These are phyloP conservation scores for Sesia bembeciformis DNA, from an alignment of 2,888 invertebrate species.

Conservation along the genomic window DNA sequence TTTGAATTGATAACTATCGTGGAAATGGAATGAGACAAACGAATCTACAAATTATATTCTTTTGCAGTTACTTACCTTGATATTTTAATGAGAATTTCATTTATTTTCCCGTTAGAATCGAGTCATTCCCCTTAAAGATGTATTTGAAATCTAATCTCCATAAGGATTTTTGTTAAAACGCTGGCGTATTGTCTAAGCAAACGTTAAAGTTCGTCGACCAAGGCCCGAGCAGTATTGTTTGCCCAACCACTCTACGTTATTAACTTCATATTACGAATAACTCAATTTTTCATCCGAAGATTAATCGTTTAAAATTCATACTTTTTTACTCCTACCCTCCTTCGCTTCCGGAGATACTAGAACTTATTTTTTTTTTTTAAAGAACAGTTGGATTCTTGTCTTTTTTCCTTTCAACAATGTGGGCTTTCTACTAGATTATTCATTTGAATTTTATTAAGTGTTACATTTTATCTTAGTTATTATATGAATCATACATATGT, in stretches of 20 bases:
- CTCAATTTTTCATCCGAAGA: constrained; percentile 52
- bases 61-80: too few relatives aligned
- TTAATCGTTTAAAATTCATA: constrained; percentile 68
- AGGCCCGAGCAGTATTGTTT: constrained; percentile 11
- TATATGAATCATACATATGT: not conserved
- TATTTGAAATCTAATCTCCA: not conserved
- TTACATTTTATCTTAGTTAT: not conserved
- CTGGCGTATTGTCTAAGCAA: constrained; percentile 27
- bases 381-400: not conserved
- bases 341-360: not conserved
- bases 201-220: constrained; percentile 14
- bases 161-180: constrained; percentile 8
- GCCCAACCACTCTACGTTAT: constrained; percentile 44
- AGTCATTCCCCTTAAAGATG: too few relatives aligned
- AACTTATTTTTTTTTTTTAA: constrained; percentile 5
- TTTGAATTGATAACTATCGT: too few relatives aligned
- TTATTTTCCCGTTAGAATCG: too few relatives aligned
- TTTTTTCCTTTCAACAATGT: constrained; percentile 4
- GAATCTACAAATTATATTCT: too few relatives aligned
- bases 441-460: constrained; percentile 15
- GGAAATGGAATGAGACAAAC: too few relatives aligned
- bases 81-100: too few relatives aligned
- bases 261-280: constrained; percentile 36
- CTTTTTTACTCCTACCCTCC: constrained; percentile 15
- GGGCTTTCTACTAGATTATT: constrained; percentile 8